Evolutionary conservation across 2,888 invertebrate species (phyloP).

Genomic region (Luffia ferchaultella): DNA sequence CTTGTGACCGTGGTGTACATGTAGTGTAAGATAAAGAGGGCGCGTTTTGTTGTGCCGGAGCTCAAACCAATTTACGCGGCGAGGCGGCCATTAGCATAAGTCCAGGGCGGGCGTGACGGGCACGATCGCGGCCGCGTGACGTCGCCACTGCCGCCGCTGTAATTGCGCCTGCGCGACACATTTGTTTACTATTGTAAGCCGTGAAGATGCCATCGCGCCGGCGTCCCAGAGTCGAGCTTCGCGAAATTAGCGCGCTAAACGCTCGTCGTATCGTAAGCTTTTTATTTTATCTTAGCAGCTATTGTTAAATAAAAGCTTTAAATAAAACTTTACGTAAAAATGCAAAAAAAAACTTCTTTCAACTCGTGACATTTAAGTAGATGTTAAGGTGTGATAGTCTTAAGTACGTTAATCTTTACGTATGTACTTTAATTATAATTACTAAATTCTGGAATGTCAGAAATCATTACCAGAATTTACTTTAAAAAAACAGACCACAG

Average conservation of each 20-base stretch:
- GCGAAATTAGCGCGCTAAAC: slow-evolving; percentile 54
- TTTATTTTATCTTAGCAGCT: not conserved
- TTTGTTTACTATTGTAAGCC: slow-evolving; percentile 63
- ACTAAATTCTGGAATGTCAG: no score
- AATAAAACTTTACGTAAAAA: no score
- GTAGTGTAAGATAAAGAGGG: slow-evolving; percentile 40
- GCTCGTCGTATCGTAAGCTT: slow-evolving; percentile 10
- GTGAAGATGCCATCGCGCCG: slow-evolving; percentile 57
- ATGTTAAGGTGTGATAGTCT: no score
- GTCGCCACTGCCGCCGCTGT: slow-evolving; percentile 24
- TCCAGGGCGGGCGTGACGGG: slow-evolving; percentile 29
- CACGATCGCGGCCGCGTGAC: slow-evolving; percentile 28
- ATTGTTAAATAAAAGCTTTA: no score
- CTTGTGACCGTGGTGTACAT: not conserved
- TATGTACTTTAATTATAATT: no score
- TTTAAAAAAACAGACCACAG: no score
- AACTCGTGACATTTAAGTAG: no score
- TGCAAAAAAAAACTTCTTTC: no score
- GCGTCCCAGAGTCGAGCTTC: slow-evolving; percentile 27
- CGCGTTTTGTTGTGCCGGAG: slow-evolving; percentile 53
- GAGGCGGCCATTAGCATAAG: slow-evolving; percentile 61
- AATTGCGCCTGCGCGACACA: slow-evolving; percentile 59
- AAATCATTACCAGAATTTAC: no score
- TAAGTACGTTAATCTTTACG: no score
- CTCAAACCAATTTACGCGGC: slow-evolving; percentile 61